Conservation (phyloP, 2,113 vertebrate species). For the Festucalex cinctus region DNA sequence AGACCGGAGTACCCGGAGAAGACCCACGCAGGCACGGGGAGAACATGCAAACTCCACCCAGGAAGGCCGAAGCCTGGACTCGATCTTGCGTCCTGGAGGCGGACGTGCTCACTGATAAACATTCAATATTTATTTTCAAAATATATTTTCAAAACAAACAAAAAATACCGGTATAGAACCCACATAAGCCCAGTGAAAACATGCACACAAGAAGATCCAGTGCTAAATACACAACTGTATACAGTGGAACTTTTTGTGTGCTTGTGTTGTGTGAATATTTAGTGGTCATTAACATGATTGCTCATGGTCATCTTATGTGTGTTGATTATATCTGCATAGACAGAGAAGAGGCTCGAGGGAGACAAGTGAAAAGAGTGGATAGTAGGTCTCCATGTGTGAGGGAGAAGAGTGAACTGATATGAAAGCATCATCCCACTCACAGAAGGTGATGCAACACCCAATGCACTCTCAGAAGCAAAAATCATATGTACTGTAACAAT, state of each 20-base stretch:
- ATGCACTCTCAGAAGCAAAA: background rate
- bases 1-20: too few species aligned
- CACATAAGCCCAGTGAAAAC: too few species aligned
- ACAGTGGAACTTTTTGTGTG: conserved; percentile 1
- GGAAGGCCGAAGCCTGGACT: too few species aligned
- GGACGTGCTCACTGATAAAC: too few species aligned
- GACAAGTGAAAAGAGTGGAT: conserved; percentile 29
- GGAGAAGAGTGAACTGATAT: conserved; percentile 40
- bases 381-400: conserved; percentile 27
- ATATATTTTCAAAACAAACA: too few species aligned
- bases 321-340: conserved; percentile 44
- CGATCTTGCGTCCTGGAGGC: too few species aligned
- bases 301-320: conserved; percentile 34
- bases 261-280: conserved; percentile 13
- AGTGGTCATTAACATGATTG: conserved; percentile 34
- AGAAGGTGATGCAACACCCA: conserved; percentile 59
- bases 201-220: too few species aligned
- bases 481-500: background rate
- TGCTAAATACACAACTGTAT: background rate
- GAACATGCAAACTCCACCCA: too few species aligned
- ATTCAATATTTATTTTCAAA: too few species aligned
- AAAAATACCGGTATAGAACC: too few species aligned
- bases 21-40: too few species aligned
- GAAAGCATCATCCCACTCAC: conserved; percentile 62
- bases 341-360: conserved; percentile 43